A percentile compares a stretch with the other conserved stretches of the same genome.
Evolutionary conservation across 2,797 vertebrate genomes (phyloP).

Genomic region (Gadopsis marmoratus): DNA sequence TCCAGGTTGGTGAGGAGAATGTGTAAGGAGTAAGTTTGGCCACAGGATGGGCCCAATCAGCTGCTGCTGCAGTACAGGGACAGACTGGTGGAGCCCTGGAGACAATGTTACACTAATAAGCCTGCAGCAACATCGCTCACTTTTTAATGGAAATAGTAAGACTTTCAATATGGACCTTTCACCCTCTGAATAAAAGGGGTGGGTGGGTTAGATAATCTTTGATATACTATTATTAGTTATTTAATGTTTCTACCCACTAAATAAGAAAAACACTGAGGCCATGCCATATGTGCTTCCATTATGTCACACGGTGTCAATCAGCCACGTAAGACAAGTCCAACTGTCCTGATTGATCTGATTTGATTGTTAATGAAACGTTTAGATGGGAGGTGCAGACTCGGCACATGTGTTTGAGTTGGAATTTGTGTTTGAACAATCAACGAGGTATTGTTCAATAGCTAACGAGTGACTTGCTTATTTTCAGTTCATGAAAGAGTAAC

Average conservation of each 20-base stretch:
- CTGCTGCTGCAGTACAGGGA: slow-evolving; percentile 16
- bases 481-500: neutral
- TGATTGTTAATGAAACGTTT: neutral
- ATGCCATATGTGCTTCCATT: too few relatives aligned
- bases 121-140: slow-evolving; percentile 12
- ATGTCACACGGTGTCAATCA: too few relatives aligned
- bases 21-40: slow-evolving; percentile 36
- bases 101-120: slow-evolving; percentile 25
- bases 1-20: slow-evolving; percentile 10
- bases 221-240: neutral
- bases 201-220: neutral
- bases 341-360: neutral
- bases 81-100: slow-evolving; percentile 23
- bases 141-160: neutral
- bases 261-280: neutral
- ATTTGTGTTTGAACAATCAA: neutral
- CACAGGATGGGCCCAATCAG: slow-evolving; percentile 34
- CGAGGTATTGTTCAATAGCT: neutral
- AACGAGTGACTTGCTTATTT: neutral
- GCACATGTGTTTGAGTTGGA: neutral
- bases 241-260: neutral
- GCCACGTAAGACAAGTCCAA: neutral
- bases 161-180: neutral
- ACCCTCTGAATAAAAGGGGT: neutral
- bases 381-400: neutral